phyloP scores from a whole-genome alignment of 1,140 invertebrate species.

The Drosophila pseudoobscura region DNA sequence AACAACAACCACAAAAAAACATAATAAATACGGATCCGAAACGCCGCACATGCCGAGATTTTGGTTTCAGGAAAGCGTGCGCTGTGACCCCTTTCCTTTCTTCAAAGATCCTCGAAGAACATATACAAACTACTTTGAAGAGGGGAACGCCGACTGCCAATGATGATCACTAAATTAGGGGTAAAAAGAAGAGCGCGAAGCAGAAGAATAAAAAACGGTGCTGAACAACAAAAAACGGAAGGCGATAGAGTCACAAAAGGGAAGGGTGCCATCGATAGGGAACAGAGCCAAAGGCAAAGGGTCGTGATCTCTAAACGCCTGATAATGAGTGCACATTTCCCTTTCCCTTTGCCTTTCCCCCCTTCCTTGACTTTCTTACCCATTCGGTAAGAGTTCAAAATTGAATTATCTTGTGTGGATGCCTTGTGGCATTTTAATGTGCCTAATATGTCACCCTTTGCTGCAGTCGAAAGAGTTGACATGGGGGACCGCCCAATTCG shows the following conservation, averaged over 20 bases:
- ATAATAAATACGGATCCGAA: conserved; percentile 46
- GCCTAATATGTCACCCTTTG: conserved; percentile 70
- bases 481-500: conserved; percentile 59
- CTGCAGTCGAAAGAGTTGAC: conserved; percentile 58
- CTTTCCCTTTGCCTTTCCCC: conserved; percentile 32
- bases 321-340: conserved; percentile 71
- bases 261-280: conserved; percentile 60
- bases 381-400: conserved; percentile 39
- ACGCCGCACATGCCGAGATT: conserved; percentile 68
- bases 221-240: conserved; percentile 50
- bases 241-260: conserved; percentile 58
- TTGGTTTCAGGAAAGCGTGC: conserved; percentile 48
- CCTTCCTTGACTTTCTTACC: conserved; percentile 11
- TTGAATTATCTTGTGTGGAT: conserved; percentile 64
- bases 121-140: conserved; percentile 36
- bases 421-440: conserved; percentile 77
- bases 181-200: conserved; percentile 57
- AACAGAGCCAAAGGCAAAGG: conserved; percentile 38
- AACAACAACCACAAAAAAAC: conserved; percentile 40
- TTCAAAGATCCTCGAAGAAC: conserved; percentile 37
- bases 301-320: conserved; percentile 74
- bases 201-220: conserved; percentile 35
- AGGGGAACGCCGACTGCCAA: conserved; percentile 12
- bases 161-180: conserved; percentile 74
- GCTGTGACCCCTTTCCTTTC: conserved; percentile 47